Evolutionary conservation across 2,113 vertebrate species (phyloP).

Genomic region (Oxyruncus cristatus): DNA sequence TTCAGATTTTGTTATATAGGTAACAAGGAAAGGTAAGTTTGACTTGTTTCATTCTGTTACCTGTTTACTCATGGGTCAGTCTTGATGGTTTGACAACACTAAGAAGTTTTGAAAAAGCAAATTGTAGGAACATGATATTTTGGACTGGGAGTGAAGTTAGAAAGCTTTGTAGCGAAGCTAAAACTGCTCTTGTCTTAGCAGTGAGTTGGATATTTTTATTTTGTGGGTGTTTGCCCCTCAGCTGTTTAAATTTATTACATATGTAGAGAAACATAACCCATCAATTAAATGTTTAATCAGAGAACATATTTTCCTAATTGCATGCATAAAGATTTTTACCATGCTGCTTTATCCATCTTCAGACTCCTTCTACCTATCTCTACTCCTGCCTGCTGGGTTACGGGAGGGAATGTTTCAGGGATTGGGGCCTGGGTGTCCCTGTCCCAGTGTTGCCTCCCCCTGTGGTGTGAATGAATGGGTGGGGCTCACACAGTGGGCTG

Average conservation of each 20-base stretch:
- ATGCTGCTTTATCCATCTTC: background rate
- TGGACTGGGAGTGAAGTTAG: background rate
- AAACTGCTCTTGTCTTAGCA: background rate
- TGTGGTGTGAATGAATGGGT: background rate
- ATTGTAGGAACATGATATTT: background rate
- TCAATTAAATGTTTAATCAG: background rate
- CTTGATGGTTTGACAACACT: background rate
- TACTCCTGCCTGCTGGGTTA: background rate
- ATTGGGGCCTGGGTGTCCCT: background rate
- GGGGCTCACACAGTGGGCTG: background rate
- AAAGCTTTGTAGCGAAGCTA: background rate
- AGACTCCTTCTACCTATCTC: background rate
- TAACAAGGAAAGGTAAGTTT: background rate
- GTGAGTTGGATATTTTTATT: background rate
- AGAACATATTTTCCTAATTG: background rate
- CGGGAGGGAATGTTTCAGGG: background rate
- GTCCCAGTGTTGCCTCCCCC: fast-evolving
- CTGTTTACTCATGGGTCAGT: background rate
- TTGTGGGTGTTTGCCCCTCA: background rate
- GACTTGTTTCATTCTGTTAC: background rate
- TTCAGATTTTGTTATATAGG: background rate
- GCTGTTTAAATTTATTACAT: background rate
- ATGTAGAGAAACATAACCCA: background rate
- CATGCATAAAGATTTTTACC: background rate
- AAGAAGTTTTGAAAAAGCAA: background rate